Base-by-base conservation (phyloP, 2,888 invertebrate genomes). In the Endomychus coccineus region DNA sequence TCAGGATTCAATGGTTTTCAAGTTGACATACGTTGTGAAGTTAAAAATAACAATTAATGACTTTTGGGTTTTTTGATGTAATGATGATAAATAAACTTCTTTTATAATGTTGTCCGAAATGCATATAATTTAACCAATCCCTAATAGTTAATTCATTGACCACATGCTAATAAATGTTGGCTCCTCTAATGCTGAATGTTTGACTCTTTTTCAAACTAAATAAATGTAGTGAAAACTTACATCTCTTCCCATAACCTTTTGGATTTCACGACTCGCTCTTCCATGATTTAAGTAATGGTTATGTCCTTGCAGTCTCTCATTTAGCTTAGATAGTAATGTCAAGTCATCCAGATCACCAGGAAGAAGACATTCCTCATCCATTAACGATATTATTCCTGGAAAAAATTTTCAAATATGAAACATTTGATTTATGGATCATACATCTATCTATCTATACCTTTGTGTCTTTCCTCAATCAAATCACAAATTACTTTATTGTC, bases 401-500 rank as follows among this genome's bases (percentile, higher is more conserved):
- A 33, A 28, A 3, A 22, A 10, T n/a, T n/a, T n/a, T n/a, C n/a
- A n/a, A 19, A 6, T 19, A 6, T 19, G 6, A 19, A 19, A 6
- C 5, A 6, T 19, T 19, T 5, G 5, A 5, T 6, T 19, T 7
- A 19, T 19, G 7, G 19, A 19, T 19, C 19, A 7, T 7, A 19
- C 5, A 19, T 19, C 6, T 19, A 7, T 19, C 6, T 7, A 7
- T 7, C 35, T 37, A 19, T 55, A 80, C 86, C 91, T 71, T 80
- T 82, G 58, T 90, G 84, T 56, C 85, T 84, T 52, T 85, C 85
- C 62, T 94, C 92, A 43, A 92, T 87, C 49, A 94, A 73, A 66
- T 91, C 88, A 62, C 91, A 92, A 55, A 94, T 94, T 49, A 92
- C 75, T 69, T 90, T 89, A 61, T 94, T 94, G 66, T 92, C 88